Evolutionary conservation across 35 echinoderm and acorn worm species (phyloP), one percentile per base, ranked within the genome.

Genomic region (Heliocidaris erythrogramma): DNA sequence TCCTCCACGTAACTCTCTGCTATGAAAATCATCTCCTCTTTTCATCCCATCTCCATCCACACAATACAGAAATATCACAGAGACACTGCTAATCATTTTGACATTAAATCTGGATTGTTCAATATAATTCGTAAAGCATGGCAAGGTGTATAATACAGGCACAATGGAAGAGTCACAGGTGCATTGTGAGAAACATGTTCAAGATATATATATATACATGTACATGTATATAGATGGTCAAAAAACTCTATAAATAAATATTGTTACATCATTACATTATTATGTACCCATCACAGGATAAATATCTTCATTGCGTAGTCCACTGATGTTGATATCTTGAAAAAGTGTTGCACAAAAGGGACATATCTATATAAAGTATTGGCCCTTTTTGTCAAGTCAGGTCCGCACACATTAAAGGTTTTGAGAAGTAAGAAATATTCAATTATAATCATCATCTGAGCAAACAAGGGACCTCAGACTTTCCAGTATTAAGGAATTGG

Each of bases 81-180:
- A 18, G 65, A 78, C 65, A 78, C 65, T n/a, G 6, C 8, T 27
- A 56, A 56, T 56, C n/a, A 78, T 0, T 78, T 27, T 69, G 21
- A 78, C 27, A 78, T 78, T 7, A 78, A 78, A 4, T 78, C 65
- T 78, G 21, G 27, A 7, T 78, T 4, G 2, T 78, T 78, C 5
- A 78, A 27, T 78, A 78, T 78, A 78, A 78, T 78, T 78, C 21
- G 27, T 27, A 7, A 24, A 27, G 65, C 65, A 78, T 78, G 65
- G 65, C 21, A 78, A 78, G 65, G 65, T 78, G 65, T 78, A 78
- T 78, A 78, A 18, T 78, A 78, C 65, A 78, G 65, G 65, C 65
- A 78, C 65, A 78, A 78, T 27, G 65, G 65, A 78, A 78, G 65
- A 78, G 27, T 4, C 65, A 78, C 52, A 56, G 52, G 52, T 56